Evolutionary conservation across 2,888 invertebrate species (phyloP), one percentile per base, ranked within the genome.

Genomic region (Abrostola triplasia): DNA sequence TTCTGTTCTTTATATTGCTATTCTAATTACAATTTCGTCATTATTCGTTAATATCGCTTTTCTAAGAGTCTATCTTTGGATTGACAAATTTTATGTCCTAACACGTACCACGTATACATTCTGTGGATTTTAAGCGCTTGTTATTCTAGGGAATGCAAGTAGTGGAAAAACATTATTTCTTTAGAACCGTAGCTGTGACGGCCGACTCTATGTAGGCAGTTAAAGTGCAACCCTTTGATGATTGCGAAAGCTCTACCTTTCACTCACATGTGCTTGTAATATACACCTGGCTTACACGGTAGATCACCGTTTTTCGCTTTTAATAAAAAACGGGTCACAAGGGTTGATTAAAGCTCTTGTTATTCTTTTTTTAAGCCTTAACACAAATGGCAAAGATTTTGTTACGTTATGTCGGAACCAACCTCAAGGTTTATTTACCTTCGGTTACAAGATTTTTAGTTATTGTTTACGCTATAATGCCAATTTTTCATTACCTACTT

Each of bases 211-310:
- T 78, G 79, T 67, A 68, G 82, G 79, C 82, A 82, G 81, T 82
- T 83, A 86, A 84, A 84, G 80, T 86, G 79, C 86, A 88, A 80
- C 82, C 79, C 83, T 82, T 83, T 82, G 74, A 78, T 76, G 64
- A 70, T 76, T 70, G 77, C 69, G 63, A 82, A 74, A 77, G 77
- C 67, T 77, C 77, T 75, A 69, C 70, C 76, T 78, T 79, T 76
- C 54, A 69, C 71, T 73, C 52, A 64, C 63, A 56, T 66, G 60
- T 78, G 69, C 76, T 65, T 70, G 60, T 63, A 50, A 47, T 54
- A 44, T 59, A 60, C 79, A 79, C 63, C 76, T 69, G 70, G 73
- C 62, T 60, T 48, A 57, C 58, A 49, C 42, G 35, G 40, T 36
- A 47, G 41, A 59, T 54, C 64, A 66, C 51, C 49, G 62, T 48